Base-by-base conservation (phyloP, 2,888 invertebrate species). In the Cyrtodaria siliqua region DNA sequence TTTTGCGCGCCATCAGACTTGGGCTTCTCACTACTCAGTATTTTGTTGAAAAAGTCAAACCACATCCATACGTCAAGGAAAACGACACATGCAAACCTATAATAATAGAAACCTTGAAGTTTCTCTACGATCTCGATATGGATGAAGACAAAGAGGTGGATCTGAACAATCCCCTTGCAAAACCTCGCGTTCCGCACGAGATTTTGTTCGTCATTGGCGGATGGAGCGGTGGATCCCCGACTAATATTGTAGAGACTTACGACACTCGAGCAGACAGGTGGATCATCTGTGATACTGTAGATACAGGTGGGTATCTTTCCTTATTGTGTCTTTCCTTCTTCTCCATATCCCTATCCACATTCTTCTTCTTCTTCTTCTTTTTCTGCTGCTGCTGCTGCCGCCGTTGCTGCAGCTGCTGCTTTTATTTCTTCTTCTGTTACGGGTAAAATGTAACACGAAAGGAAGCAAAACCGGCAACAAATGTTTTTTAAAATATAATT, bases 111-210 rank as follows among this genome's bases (percentile, higher is more conserved):
- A 97, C 98, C 0, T 94, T 98, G 44, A 97, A 96, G 91, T 98
- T 98, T 92, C 94, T 98, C 55, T 97, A 97, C 93, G 97, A 98
- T 92, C 94, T 98, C 90, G 97, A 98, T 93, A 96, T 97, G 95
- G 97, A 97, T 78, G 95, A 95, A 90, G 96, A 94, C 59, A 93
- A 96, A 90, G 96, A 96, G 57, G 86, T 93, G 4, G 93, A 93
- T 79, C 83, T 93, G 18, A 89, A 87, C 82, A 95, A 95, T 89
- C 95, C 95, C 0, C 88, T 96, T 42, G 94, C 95, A 9, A 93
- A 95, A 73, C 96, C 97, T 0, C 94, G 97, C 73, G 95, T 96
- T n/a, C 94, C 94, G 0, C 90, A 93, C 75, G 93, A 94, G 85
- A 89, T 94, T 26, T 85, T 94, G 44, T 93, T 94, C 82, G 94